Evolutionary conservation across 1,140 invertebrate species (phyloP).

Genomic region (Euwallacea similis): DNA sequence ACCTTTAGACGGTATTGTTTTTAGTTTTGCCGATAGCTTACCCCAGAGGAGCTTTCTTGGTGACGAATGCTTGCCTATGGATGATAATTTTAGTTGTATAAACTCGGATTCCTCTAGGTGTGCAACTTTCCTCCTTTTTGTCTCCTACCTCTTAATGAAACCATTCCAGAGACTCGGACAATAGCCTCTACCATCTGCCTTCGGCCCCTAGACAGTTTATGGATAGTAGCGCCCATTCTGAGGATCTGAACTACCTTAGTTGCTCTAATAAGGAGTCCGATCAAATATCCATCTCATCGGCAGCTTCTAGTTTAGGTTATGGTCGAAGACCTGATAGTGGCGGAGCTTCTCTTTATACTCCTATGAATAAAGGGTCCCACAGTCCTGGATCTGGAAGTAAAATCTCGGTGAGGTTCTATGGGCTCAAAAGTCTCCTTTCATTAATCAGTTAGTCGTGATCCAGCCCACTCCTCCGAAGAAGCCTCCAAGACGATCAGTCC

Average conservation of each 20-base stretch:
- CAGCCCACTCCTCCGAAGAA: constrained; percentile 84
- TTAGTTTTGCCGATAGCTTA: constrained; percentile 48
- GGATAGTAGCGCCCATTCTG: constrained; percentile 60
- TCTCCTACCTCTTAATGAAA: background rate
- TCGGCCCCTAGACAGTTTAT: constrained; percentile 59
- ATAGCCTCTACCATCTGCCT: constrained; percentile 61
- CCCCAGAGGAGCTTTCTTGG: background rate
- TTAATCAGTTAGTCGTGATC: constrained; percentile 3
- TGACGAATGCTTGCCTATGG: background rate
- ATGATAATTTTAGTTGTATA: constrained; percentile 11
- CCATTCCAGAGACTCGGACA: constrained; percentile 58
- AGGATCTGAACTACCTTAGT: constrained; percentile 56
- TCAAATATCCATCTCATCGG: constrained; percentile 54
- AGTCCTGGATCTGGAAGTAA: constrained; percentile 55
- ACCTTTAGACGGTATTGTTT: constrained; percentile 48
- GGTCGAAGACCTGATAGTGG: constrained; percentile 52
- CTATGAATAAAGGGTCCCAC: constrained; percentile 53
- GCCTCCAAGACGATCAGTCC: constrained; percentile 80
- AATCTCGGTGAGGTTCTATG: constrained; percentile 52
- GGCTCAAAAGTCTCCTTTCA: constrained; percentile 1
- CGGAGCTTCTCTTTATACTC: constrained; percentile 51
- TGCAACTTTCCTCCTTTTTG: background rate
- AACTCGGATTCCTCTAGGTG: constrained; percentile 30
- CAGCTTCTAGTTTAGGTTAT: constrained; percentile 54
- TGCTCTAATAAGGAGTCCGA: constrained; percentile 50